Evolutionary conservation across 2,888 invertebrate genomes (phyloP), one percentile per base, ranked within the genome.

Genomic region (Amphipoea oculea): DNA sequence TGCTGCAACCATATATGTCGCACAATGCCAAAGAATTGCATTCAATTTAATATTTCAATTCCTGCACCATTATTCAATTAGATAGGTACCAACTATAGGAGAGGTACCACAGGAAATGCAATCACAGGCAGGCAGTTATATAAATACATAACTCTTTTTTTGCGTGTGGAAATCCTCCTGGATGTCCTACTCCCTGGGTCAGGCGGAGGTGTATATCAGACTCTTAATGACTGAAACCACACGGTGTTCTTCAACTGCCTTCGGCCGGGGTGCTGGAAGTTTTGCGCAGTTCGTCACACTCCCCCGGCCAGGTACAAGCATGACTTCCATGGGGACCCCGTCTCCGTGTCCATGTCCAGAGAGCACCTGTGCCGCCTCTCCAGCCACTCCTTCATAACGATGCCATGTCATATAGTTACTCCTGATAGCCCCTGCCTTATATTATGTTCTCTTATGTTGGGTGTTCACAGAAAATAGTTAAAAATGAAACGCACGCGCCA

Each of bases 1-100:
- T 36, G 20, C 48, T 40, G 60, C 78, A 42, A 69, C 36, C 42
- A 7, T 40, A 42, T 29, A n/a, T 45, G 45, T 51, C 57, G 70
- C 63, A 80, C 70, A 65, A 79, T 79, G 80, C 12, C 57, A 57
- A 78, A 67, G 67, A 42, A 68, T 78, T 78, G 78, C 67, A 78
- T 78, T 62, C 36, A 54, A 60, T 77, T 73, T 4, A 40, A 57
- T 79, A 79, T 80, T 57, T 40, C 65, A 70, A 79, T 70, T 70
- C 29, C 70, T 63, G 62, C 51, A 36, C 63, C 23, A 79, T 78
- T 78, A 78, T 78, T 78, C 78, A 79, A 54, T 79, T 79, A 29
- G 29, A 29, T 29, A 29, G 29, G 29, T 29, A 79, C 54, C n/a
- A 70, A 36, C n/a, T 45, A 48, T 29, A 57, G n/a, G 6, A 65